phyloP scores from a whole-genome alignment of 2,797 vertebrate genomes.

The Phoeniculus purpureus region DNA sequence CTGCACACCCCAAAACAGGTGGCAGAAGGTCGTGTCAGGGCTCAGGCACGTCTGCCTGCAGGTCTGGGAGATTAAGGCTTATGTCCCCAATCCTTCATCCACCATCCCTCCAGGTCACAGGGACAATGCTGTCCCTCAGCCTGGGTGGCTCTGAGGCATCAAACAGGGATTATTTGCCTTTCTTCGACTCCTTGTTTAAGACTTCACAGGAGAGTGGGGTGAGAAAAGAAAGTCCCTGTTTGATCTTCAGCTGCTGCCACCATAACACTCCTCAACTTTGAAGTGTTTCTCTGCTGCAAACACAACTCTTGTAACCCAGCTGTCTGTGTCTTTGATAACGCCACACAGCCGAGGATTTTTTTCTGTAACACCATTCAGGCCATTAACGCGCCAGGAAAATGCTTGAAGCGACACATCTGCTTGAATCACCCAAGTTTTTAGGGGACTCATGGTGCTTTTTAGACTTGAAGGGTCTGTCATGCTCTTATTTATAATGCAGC shows the following conservation, averaged over 20 bases:
- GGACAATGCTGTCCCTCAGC: accelerated
- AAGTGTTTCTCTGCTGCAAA: neutral
- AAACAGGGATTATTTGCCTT: accelerated
- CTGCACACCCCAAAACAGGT: accelerated
- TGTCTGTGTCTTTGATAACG: neutral
- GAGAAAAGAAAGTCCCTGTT: neutral
- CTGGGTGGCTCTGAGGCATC: neutral
- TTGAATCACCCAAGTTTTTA: neutral
- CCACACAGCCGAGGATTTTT: neutral
- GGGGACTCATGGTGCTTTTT: accelerated
- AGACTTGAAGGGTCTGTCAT: neutral
- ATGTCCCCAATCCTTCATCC: neutral
- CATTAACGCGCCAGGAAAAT: accelerated
- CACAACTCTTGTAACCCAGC: neutral
- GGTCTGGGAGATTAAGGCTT: accelerated
- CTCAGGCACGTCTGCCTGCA: too few relatives aligned
- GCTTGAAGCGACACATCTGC: neutral
- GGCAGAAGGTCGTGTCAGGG: neutral
- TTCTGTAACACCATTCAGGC: neutral
- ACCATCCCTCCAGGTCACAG: accelerated
- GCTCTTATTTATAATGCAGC: neutral
- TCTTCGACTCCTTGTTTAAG: too few relatives aligned
- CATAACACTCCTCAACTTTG: accelerated
- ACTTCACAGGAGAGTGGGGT: accelerated
- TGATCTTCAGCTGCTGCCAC: neutral